Conservation (phyloP, 2,113 vertebrate species). For the Sterrhoptilus dennistouni region DNA sequence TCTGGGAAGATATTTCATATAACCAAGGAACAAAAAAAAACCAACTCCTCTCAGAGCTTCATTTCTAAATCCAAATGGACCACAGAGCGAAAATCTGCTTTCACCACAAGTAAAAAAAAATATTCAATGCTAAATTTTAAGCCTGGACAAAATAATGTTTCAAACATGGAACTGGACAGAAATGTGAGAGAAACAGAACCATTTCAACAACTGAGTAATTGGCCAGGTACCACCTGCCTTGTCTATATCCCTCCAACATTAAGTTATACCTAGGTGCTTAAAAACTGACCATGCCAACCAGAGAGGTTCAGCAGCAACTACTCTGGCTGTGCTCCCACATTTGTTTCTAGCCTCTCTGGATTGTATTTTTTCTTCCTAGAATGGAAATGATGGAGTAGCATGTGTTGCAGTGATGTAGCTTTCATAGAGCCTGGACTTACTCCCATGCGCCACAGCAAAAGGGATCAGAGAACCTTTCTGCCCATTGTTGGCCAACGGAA, state of each 20-base stretch:
- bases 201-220: background rate
- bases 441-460: conserved; percentile 1
- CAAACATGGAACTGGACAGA: background rate
- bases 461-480: conserved; percentile 43
- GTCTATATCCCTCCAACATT: background rate
- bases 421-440: background rate
- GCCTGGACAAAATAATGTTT: background rate
- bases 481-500: conserved; percentile 49
- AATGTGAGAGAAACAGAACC: background rate
- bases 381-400: conserved; percentile 54
- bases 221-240: background rate
- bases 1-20: background rate
- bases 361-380: conserved; percentile 50
- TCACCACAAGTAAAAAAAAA: background rate
- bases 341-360: background rate
- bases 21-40: background rate
- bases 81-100: background rate
- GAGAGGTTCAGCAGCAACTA: background rate
- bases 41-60: background rate
- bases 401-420: conserved; percentile 15
- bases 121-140: background rate
- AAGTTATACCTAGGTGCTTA: background rate
- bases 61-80: background rate
- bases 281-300: background rate
- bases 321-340: background rate